Conservation (phyloP, 2,113 vertebrate genomes). For the Cathartes aura region DNA sequence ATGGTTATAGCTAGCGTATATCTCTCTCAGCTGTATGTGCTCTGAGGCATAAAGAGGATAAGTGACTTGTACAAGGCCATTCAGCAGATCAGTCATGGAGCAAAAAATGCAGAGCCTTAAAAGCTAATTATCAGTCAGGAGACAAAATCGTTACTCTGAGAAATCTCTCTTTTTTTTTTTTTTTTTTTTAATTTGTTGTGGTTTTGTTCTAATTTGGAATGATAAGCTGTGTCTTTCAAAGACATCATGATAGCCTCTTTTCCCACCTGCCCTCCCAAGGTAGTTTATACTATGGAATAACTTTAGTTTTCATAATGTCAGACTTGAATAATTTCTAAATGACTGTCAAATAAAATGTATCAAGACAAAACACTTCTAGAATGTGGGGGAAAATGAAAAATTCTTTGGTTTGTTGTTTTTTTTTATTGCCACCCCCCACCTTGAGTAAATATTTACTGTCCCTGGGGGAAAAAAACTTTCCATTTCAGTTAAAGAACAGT, state of each 20-base stretch:
- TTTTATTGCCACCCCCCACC: background rate
- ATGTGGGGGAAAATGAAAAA: background rate
- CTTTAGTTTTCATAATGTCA: background rate
- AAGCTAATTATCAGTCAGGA: background rate
- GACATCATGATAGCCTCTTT: background rate
- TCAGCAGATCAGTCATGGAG: conserved; percentile 11
- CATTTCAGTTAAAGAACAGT: background rate
- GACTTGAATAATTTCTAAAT: background rate
- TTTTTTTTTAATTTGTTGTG: background rate
- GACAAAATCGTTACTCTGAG: background rate
- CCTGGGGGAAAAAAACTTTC: background rate
- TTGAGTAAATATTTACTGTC: background rate
- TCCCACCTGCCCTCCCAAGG: background rate
- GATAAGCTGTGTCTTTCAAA: background rate
- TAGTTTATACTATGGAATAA: background rate
- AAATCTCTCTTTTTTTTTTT: background rate
- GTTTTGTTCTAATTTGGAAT: background rate
- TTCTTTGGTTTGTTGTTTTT: background rate
- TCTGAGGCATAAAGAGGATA: conserved; percentile 29
- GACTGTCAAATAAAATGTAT: background rate
- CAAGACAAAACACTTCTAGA: background rate
- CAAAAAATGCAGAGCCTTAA: background rate
- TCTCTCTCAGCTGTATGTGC: conserved; percentile 22
- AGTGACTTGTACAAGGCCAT: conserved; percentile 39
- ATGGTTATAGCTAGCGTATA: background rate